These are phyloP conservation scores for Decapterus maruadsi DNA, from an alignment of 2,797 vertebrate species.

Conservation along the genomic window DNA sequence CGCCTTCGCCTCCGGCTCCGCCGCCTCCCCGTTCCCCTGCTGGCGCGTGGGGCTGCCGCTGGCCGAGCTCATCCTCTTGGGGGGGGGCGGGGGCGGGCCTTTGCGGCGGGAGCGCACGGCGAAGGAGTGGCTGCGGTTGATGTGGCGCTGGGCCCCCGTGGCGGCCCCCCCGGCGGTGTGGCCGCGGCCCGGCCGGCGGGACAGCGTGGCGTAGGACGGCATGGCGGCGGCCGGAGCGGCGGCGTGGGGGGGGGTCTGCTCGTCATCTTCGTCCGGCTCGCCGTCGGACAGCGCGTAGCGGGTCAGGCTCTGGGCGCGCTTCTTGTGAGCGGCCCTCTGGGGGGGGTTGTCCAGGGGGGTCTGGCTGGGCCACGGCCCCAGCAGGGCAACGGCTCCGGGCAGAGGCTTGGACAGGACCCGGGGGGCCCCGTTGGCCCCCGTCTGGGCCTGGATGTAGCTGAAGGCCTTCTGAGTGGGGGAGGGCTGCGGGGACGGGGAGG, in stretches of 20 bases:
- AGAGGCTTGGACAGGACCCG: conserved; percentile 39
- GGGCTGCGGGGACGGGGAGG: conserved; percentile 59
- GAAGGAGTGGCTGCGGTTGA: conserved; percentile 94
- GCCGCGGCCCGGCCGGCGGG: conserved; percentile 88
- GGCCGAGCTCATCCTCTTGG: conserved; percentile 95
- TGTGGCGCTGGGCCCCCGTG: conserved; percentile 73
- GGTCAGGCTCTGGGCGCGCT: conserved; percentile 91
- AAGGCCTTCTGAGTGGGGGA: conserved; percentile 81
- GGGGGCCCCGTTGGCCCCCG: conserved; percentile 9
- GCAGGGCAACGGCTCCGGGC: conserved; percentile 55
- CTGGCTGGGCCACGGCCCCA: conserved; percentile 55
- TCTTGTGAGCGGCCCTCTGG: conserved; percentile 84
- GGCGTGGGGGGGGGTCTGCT: conserved; percentile 23
- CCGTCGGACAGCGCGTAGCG: conserved; percentile 90
- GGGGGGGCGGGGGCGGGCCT: conserved; percentile 92
- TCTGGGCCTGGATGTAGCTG: conserved; percentile 83
- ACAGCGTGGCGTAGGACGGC: conserved; percentile 93
- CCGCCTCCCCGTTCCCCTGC: not conserved
- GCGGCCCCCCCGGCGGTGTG: conserved; percentile 55
- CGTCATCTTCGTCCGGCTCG: conserved; percentile 88
- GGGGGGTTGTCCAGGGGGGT: not conserved
- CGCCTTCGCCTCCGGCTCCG: conserved; percentile 9
- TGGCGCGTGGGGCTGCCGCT: conserved; percentile 39
- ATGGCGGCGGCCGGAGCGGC: conserved; percentile 69
- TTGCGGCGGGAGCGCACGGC: conserved; percentile 91